A percentile compares a stretch with the other conserved stretches of the same genome.
These are phyloP conservation scores for Cerastis leucographa DNA, from an alignment of 2,888 invertebrate species.

Conservation along the genomic window DNA sequence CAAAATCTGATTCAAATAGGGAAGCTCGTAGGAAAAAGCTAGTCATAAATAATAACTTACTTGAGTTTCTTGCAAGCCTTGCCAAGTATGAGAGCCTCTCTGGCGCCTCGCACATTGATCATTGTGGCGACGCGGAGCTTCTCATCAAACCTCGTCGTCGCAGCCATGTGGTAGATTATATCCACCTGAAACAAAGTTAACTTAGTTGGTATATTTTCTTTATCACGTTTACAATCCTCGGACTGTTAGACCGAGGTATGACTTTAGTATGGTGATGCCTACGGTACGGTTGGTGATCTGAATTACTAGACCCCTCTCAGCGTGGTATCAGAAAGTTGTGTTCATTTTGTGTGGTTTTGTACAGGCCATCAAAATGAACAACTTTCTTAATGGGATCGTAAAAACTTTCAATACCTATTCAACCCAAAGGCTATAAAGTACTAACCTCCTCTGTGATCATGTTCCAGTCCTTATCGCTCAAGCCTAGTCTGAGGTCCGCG, in stretches of 20 bases:
- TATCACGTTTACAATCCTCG: background rate
- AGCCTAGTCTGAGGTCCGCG: conserved; percentile 37
- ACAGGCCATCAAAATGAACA: too few species aligned
- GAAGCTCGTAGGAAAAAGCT: too few species aligned
- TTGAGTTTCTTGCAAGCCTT: conserved; percentile 92
- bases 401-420: too few species aligned
- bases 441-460: conserved; percentile 52
- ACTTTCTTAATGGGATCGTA: too few species aligned
- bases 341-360: too few species aligned
- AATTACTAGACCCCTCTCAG: too few species aligned
- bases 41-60: conserved; percentile 48
- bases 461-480: conserved; percentile 57
- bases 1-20: too few species aligned
- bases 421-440: background rate
- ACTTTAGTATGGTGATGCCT: too few species aligned
- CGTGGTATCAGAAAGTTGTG: too few species aligned
- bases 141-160: conserved; percentile 94
- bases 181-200: conserved; percentile 63
- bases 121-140: conserved; percentile 94
- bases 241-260: background rate
- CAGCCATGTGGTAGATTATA: conserved; percentile 82
- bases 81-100: conserved; percentile 94
- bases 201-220: background rate
- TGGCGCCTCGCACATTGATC: conserved; percentile 96
- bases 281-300: too few species aligned